phyloP scores from a whole-genome alignment of 1,140 invertebrate genomes.

The Drosophila sulfurigaster region DNA sequence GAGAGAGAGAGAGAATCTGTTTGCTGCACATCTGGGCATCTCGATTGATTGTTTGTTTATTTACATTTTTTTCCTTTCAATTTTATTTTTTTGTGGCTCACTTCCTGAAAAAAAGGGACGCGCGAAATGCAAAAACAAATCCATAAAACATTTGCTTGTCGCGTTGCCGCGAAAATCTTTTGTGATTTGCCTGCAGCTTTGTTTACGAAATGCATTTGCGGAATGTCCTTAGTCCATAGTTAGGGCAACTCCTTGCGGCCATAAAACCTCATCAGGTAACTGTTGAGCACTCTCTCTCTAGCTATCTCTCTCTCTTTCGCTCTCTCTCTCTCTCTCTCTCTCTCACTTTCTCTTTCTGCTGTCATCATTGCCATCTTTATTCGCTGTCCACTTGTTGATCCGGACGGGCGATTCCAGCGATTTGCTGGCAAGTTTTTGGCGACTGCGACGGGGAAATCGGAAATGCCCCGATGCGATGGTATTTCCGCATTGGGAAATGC shows the following conservation, averaged over 20 bases:
- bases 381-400: constrained; percentile 47
- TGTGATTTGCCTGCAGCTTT: constrained; percentile 36
- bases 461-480: constrained; percentile 31
- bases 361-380: too few relatives aligned
- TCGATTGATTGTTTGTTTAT: constrained; percentile 21
- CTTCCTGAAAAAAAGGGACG: constrained; percentile 27
- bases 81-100: constrained; percentile 28
- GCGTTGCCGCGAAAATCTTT: constrained; percentile 17
- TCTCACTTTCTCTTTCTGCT: constrained; percentile 1
- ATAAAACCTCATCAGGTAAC: constrained; percentile 25
- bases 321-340: not conserved
- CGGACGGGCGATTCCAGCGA: constrained; percentile 24
- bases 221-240: constrained; percentile 40
- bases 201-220: constrained; percentile 79
- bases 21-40: constrained; percentile 19
- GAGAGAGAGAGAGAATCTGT: not conserved
- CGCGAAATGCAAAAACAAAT: constrained; percentile 7
- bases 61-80: constrained; percentile 10
- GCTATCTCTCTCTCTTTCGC: not conserved
- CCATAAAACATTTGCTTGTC: constrained; percentile 25
- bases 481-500: constrained; percentile 45
- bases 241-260: constrained; percentile 68
- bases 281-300: not conserved
- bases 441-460: constrained; percentile 25
- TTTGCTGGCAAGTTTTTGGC: constrained; percentile 28